Evolutionary conservation across 1,140 invertebrate genomes (phyloP).

Genomic region (Maniola jurtina): DNA sequence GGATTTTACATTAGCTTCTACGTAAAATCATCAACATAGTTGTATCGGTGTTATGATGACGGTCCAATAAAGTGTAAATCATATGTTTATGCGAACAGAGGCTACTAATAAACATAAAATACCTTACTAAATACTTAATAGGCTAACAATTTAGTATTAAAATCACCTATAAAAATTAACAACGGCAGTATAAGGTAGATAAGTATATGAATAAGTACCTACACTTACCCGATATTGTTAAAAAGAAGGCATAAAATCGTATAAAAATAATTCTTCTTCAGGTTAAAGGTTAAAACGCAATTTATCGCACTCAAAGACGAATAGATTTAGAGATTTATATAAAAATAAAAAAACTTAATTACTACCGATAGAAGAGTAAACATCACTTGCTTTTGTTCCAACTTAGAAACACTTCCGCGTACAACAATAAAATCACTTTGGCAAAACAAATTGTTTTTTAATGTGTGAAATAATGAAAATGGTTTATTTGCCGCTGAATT

Average conservation of each 20-base stretch:
- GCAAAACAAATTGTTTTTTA: constrained; percentile 26
- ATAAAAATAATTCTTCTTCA: no score
- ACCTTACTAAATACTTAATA: neutral
- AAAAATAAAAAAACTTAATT: no score
- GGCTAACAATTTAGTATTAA: neutral
- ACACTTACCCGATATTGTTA: no score
- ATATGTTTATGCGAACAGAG: constrained; percentile 1
- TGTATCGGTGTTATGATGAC: constrained; percentile 1
- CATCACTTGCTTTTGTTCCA: neutral
- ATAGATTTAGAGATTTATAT: no score
- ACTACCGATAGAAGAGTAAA: no score
- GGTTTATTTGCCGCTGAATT: constrained; percentile 18
- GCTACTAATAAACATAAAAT: constrained; percentile 1
- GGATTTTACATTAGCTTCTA: neutral
- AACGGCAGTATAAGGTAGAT: neutral
- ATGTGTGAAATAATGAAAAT: constrained; percentile 24
- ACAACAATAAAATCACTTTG: constrained; percentile 3
- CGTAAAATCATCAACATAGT: constrained; percentile 3
- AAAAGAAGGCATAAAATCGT: no score
- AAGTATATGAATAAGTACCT: neutral
- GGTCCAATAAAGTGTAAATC: constrained; percentile 6
- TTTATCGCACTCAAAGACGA: no score
- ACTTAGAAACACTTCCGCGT: neutral
- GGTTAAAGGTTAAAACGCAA: no score
- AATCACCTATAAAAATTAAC: neutral